A percentile compares a stretch with the other conserved stretches of the same genome.
Evolutionary conservation across 2,113 vertebrate species (phyloP).

Genomic region (Mesoclemmys tuberculata): DNA sequence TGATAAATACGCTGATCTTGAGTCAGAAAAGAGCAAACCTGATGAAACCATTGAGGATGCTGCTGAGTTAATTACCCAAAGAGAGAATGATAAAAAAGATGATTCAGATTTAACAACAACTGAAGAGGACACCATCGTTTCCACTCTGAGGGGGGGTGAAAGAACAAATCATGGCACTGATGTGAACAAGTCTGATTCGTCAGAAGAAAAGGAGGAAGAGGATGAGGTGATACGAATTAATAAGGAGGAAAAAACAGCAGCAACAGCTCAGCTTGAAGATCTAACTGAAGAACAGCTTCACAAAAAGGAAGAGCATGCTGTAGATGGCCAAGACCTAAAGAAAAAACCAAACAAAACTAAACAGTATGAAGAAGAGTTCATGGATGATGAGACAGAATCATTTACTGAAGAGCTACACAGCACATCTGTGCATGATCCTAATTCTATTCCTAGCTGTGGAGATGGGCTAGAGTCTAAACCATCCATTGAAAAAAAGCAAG

Average conservation of each 20-base stretch:
- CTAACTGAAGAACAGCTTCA: neutral
- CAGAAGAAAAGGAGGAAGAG: slow-evolving; percentile 63
- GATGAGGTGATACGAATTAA: slow-evolving; percentile 16
- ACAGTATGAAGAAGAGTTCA: neutral
- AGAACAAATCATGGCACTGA: neutral
- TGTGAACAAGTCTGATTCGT: slow-evolving; percentile 60
- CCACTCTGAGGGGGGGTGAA: slow-evolving; percentile 75
- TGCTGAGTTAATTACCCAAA: slow-evolving; percentile 61
- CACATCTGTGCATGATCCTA: neutral
- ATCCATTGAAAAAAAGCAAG: slow-evolving; percentile 9
- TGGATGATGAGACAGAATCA: neutral
- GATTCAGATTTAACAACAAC: slow-evolving; percentile 64
- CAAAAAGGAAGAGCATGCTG: neutral
- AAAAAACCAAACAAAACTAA: neutral
- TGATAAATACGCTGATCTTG: neutral
- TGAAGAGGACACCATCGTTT: slow-evolving; percentile 75
- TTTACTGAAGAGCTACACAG: neutral
- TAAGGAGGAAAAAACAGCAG: slow-evolving; percentile 20
- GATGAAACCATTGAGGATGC: slow-evolving; percentile 14
- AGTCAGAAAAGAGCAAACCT: slow-evolving; percentile 18
- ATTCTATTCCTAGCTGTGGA: neutral
- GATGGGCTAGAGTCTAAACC: neutral
- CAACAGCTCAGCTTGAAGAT: neutral
- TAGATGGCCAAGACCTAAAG: slow-evolving; percentile 4
- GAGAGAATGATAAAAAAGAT: neutral